Conservation (phyloP, 2,113 vertebrate genomes). For the Tretioscincus oriximinensis region DNA sequence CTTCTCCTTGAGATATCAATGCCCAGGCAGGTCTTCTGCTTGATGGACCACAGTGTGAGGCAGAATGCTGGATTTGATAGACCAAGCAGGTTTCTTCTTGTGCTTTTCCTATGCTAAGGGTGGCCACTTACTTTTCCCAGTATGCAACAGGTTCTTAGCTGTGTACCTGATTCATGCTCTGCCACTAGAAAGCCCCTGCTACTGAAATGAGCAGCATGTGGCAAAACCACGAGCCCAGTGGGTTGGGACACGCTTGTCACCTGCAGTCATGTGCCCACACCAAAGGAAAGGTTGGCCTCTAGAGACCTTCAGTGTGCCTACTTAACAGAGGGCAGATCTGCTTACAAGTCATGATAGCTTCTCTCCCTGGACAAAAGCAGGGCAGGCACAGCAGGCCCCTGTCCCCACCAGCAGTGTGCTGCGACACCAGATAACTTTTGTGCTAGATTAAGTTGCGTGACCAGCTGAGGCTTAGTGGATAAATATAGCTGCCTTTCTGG, state of each 20-base stretch:
- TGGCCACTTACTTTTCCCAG: background rate
- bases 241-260: too few species aligned
- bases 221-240: background rate
- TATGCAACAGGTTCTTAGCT: too few species aligned
- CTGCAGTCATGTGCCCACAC: background rate
- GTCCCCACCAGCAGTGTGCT: background rate
- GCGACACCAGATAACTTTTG: constrained; percentile 34
- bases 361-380: background rate
- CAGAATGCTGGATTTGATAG: background rate
- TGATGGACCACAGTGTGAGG: too few species aligned
- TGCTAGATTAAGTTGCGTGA: constrained; percentile 6
- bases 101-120: background rate
- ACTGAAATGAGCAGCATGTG: too few species aligned
- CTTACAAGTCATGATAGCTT: background rate
- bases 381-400: background rate
- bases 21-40: too few species aligned
- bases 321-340: background rate
- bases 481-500: background rate
- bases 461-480: constrained; percentile 36
- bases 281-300: background rate
- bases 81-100: background rate
- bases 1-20: too few species aligned
- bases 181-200: background rate
- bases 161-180: background rate
- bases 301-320: too few species aligned